Base-by-base conservation (phyloP, 2,797 vertebrate genomes). In the Prunella strophiata region DNA sequence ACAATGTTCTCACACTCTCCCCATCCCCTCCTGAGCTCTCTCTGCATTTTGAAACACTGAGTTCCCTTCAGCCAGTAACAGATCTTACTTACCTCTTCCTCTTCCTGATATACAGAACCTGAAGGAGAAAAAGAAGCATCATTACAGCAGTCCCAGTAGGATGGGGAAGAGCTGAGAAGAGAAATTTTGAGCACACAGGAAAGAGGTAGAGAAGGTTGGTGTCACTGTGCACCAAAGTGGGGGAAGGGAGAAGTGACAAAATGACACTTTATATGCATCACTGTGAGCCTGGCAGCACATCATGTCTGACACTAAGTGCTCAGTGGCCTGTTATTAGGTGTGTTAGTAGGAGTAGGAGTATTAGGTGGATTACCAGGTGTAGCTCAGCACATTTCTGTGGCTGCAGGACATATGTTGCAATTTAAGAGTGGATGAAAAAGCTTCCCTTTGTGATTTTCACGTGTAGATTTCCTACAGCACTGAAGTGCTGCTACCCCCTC, bases 61-160 rank as follows among this genome's bases (percentile, higher is more conserved):
- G 18, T 40, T 87, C 52, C 70, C 42, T 80, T 82, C 82, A 86
- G 38, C 59, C 55, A 80, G 20, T 11, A 65, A n/a, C n/a, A 92
- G 51, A 48, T 7, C 19, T 51, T 62, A 92, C 98, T 98, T 97
- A 99, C 99, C 99, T 98, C 97, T 99, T 99, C 92, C 98, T 98
- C 98, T 99, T 99, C 96, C 99, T 98, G 97, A 99, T 98, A 91
- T 99, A 99, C 94, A 99, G 98, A 98, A 99, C 98, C 99, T 99
- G 94, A 63, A 96, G 91, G 77, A 91, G 58, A 98, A 93, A 98
- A 59, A 95, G 77, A 89, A 87, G 38, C 32, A 52, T 22, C 23
- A 38, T 92, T 94, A 92, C 25, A 55, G 40, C 15, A 51, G 59
- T 47, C 6, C 36, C 29, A 50, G 34, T 4, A 77, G 13, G 36